Conservation (phyloP, 2,113 vertebrate species). For the Australoheros scitulus region DNA sequence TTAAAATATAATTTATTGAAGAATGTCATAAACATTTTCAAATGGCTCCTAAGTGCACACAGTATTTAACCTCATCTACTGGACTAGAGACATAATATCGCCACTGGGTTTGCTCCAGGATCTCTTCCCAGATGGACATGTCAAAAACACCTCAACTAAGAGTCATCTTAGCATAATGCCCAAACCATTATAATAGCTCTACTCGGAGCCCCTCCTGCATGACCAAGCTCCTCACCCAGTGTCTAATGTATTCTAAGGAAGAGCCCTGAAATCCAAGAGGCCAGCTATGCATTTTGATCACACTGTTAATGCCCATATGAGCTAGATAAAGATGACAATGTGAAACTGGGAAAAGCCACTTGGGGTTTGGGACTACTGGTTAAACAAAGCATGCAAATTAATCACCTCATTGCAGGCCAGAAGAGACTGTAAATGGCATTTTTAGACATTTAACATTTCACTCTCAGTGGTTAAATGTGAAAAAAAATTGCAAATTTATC, state of each 20-base stretch:
- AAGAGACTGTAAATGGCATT: no score
- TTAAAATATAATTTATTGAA: neutral
- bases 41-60: fast-evolving
- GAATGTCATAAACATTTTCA: neutral
- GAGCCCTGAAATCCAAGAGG: no score
- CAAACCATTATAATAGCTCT: neutral
- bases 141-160: neutral
- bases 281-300: neutral
- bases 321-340: neutral
- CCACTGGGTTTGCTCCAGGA: neutral
- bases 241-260: no score
- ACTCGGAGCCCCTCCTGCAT: neutral
- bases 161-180: neutral
- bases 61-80: neutral
- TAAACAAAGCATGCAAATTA: neutral
- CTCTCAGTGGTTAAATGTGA: neutral
- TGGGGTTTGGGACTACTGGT: fast-evolving
- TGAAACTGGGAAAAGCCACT: neutral
- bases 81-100: neutral
- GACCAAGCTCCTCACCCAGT: fast-evolving
- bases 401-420: fast-evolving
- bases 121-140: neutral
- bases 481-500: neutral
- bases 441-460: neutral
- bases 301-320: neutral